Base-by-base conservation (phyloP, 1,140 invertebrate species). In the Bombus confusus region DNA sequence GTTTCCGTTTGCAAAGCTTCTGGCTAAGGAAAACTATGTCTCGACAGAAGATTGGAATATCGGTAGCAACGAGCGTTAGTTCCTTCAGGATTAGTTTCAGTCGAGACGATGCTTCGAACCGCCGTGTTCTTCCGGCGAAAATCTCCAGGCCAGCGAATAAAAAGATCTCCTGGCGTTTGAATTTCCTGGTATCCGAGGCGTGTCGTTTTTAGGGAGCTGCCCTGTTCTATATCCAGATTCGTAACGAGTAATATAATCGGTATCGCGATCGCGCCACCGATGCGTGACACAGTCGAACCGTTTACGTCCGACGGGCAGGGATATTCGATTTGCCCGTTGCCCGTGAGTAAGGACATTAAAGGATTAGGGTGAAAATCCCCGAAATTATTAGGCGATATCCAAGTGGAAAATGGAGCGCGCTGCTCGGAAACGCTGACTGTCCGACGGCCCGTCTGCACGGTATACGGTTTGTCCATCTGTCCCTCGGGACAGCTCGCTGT, bases 321-420 rank as follows among this genome's bases (percentile, higher is more conserved):
- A 90, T 89, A 91, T 88, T 91, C 90, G 90, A 91, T 91, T 91
- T 89, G 90, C 84, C 76, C 83, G 73, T 86, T 83, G 85, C 71
- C 87, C 87, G 82, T 89, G 90, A 84, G 84, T 91, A 91, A 91
- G 87, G 89, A 91, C 90, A 91, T 91, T 91, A 91, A 91, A 91
- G 90, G 90, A 91, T 91, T 87, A 91, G 89, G 85, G 81, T 91
- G 90, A 91, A 91, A 91, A 91, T 91, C 90, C 90, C 90, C 90
- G 89, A 91, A 91, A 91, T 91, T 91, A 91, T 91, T 91, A 91
- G 90, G 89, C 86, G 90, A 91, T 89, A 91, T 89, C 90, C 90
- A 88, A 91, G 87, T 91, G 90, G 90, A 91, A 91, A 91, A 91
- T 91, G 87, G 87, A 84, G 68, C 84, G 64, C 64, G 86, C 73